Evolutionary conservation across 2,888 invertebrate genomes (phyloP), one percentile per base, ranked within the genome.

Genomic region (Melanargia galathea): DNA sequence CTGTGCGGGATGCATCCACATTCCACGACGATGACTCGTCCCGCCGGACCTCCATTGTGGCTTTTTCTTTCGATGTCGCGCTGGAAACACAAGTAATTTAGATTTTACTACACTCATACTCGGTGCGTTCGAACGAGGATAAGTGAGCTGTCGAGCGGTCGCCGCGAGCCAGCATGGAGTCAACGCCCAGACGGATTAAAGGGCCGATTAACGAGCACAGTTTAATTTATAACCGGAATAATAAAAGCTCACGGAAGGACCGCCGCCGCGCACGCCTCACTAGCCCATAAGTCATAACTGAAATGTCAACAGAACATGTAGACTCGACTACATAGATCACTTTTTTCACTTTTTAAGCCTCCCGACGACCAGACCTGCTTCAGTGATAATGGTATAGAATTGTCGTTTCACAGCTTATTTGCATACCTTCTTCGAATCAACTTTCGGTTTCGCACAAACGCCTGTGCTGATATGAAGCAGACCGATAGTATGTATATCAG

Each of bases 391-490:
- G 43, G 20, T 26, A 35, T 13, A 43, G 35, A 56, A 49, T 59
- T 4, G 49, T 60, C 43, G 33, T 45, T 56, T 51, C 46, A 33
- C 66, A 68, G 71, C 70, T 65, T 56, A 68, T 76, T 72, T 77
- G 78, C 77, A 79, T 76, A 77, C 74, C 74, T 76, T 79, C 80
- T 77, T 79, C 77, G 81, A 78, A 80, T 81, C 81, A 75, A 92
- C 92, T 93, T 93, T 92, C 92, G 87, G 90, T 93, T 92, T 93
- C 86, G 86, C 84, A 81, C 77, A 80, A 80, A 57, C 49, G 59
- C 59, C 45, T 45, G 38, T 75, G 75, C 78, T 77, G 77, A 80
- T 75, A 77, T 80, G 78, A 81, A 86, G 84, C 83, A 82, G 82
- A 82, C 77, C 76, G 77, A 74, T 73, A 78, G 79, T 77, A 77